These are phyloP conservation scores for Mesodorylaimus sp. DNA, from an alignment of 2,888 invertebrate species.

Conservation along the genomic window DNA sequence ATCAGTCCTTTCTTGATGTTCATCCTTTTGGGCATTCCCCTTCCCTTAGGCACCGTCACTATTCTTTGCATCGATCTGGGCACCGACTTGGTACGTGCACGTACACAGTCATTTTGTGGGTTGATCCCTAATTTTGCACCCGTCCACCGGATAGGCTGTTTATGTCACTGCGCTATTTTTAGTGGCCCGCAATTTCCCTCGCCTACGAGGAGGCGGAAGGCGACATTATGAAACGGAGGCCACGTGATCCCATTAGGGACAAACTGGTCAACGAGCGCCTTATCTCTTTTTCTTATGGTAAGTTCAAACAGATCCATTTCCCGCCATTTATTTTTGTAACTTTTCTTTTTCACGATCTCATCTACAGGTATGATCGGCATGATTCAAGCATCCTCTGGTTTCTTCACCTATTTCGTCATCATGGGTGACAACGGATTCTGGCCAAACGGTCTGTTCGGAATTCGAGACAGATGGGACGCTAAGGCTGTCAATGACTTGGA, in stretches of 20 bases:
- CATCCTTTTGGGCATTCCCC: slow-evolving; percentile 35
- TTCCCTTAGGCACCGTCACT: slow-evolving; percentile 37
- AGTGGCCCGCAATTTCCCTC: slow-evolving; percentile 52
- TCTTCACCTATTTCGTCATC: slow-evolving; percentile 98
- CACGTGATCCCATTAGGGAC: slow-evolving; percentile 43
- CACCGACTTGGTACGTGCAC: slow-evolving; percentile 36
- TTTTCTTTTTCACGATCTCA: too few species aligned
- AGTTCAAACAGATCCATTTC: too few species aligned
- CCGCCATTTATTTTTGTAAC: too few species aligned
- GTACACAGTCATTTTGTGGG: too few species aligned
- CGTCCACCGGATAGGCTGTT: too few species aligned
- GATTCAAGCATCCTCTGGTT: slow-evolving; percentile 99
- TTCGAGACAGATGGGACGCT: slow-evolving; percentile 94
- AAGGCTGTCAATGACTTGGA: slow-evolving; percentile 91
- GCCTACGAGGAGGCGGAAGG: slow-evolving; percentile 50
- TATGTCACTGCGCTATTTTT: too few species aligned
- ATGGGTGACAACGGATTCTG: slow-evolving; percentile 99
- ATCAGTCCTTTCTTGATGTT: slow-evolving; percentile 38
- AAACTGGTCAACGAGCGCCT: slow-evolving; percentile 51
- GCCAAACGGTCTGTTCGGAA: slow-evolving; percentile 68
- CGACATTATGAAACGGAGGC: slow-evolving; percentile 47
- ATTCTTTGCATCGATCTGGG: slow-evolving; percentile 38
- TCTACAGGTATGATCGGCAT: slow-evolving; percentile 99
- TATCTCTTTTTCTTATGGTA: too few species aligned
- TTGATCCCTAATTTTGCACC: too few species aligned